Conservation (phyloP, 2,888 invertebrate species). For the Lepidocyrtoides sp. region DNA sequence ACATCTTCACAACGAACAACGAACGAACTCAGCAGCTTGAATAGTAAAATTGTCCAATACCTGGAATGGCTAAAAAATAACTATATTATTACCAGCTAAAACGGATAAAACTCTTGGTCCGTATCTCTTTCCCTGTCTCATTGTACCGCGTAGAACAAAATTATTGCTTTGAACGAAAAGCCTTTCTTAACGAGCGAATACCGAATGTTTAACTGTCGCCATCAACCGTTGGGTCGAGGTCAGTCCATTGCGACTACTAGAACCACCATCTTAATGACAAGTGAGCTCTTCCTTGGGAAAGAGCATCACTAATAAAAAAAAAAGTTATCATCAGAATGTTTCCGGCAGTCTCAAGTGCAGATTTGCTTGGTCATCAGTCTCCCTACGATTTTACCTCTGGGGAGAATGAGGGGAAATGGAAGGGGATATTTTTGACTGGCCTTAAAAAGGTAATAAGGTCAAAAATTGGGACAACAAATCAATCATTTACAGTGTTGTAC, state of each 20-base stretch:
- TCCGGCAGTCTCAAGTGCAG: slow-evolving; percentile 83
- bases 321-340: slow-evolving; percentile 82
- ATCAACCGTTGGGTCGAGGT: slow-evolving; percentile 1
- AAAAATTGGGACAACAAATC: not conserved
- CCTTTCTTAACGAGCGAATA: slow-evolving; percentile 21
- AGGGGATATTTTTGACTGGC: slow-evolving; percentile 94
- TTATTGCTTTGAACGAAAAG: not conserved
- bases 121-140: not conserved
- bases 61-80: no score
- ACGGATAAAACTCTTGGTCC: not conserved
- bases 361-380: slow-evolving; percentile 73
- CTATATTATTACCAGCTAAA: no score
- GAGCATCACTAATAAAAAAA: not conserved
- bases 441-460: slow-evolving; percentile 94
- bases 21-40: no score
- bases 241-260: not conserved
- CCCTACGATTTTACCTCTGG: slow-evolving; percentile 87
- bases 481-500: not conserved
- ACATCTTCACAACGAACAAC: not conserved
- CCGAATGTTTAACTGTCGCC: not conserved
- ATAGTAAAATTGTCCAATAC: no score
- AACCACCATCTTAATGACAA: not conserved
- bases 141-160: not conserved
- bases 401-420: slow-evolving; percentile 97
- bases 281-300: slow-evolving; percentile 34